A percentile compares a stretch with the other conserved stretches of the same genome.
Evolutionary conservation across 2,113 vertebrate species (phyloP).

Genomic region (Epinephelus cyanopodus): DNA sequence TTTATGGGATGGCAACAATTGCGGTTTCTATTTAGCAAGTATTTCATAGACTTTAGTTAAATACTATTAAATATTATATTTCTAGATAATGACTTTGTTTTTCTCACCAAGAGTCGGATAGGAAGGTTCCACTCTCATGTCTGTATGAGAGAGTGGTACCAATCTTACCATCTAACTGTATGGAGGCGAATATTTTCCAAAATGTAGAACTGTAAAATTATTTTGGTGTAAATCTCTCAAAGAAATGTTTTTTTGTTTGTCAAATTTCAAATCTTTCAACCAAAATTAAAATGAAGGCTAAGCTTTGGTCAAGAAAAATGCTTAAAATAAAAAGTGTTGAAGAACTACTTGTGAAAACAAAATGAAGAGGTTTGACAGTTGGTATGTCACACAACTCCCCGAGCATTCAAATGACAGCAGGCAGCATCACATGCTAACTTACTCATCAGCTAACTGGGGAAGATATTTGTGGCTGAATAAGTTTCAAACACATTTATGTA

Average conservation of each 20-base stretch:
- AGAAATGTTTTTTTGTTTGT: too few relatives aligned
- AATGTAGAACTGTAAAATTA: too few relatives aligned
- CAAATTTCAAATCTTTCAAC: too few relatives aligned
- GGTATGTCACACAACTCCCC: conserved; percentile 27
- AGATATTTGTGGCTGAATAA: conserved; percentile 39
- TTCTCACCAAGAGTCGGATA: background rate
- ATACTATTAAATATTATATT: background rate
- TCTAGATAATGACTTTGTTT: background rate
- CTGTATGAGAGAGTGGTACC: too few relatives aligned
- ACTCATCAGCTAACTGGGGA: conserved; percentile 46
- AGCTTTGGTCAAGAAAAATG: too few relatives aligned
- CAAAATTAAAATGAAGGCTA: too few relatives aligned
- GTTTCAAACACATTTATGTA: conserved; percentile 35
- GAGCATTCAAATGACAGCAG: conserved; percentile 18
- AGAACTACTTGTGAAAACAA: background rate
- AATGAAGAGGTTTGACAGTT: conserved; percentile 47
- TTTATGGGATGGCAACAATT: background rate
- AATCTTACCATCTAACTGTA: too few relatives aligned
- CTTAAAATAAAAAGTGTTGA: background rate
- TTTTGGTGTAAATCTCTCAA: too few relatives aligned
- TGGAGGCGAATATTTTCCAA: too few relatives aligned
- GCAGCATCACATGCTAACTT: conserved; percentile 45
- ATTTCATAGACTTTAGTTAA: background rate
- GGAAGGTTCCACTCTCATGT: background rate
- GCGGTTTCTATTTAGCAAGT: background rate